Conservation (phyloP, 2,797 vertebrate species). For the Onychomys arenicola region DNA sequence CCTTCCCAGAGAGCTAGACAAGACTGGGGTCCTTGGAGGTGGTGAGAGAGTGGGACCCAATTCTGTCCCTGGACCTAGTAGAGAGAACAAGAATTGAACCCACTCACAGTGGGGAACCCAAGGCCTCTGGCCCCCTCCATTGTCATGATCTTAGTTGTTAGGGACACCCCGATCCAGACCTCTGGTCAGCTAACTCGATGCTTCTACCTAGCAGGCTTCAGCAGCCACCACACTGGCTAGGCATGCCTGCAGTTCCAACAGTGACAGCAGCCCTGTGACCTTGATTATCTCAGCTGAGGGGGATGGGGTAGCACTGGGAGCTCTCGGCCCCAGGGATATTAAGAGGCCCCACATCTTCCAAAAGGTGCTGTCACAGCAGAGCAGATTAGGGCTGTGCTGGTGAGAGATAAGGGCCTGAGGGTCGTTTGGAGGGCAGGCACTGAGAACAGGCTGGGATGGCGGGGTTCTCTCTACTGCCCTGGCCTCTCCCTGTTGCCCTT, state of each 20-base stretch:
- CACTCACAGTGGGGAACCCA: neutral
- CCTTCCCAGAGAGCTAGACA: neutral
- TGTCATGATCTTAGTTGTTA: neutral
- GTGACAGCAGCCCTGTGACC: neutral
- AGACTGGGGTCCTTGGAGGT: neutral
- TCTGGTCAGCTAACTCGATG: neutral
- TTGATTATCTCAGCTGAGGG: neutral
- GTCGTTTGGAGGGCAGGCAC: neutral
- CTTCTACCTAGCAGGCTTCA: neutral
- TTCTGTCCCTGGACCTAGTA: neutral
- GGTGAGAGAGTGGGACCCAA: neutral
- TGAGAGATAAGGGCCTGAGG: slow-evolving; percentile 44
- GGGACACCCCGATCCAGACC: neutral
- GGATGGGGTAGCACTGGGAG: neutral
- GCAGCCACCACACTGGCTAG: neutral
- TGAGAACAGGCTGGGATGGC: neutral
- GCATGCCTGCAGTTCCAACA: neutral
- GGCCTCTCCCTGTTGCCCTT: neutral
- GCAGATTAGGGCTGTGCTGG: slow-evolving; percentile 27
- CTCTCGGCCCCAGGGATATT: neutral
- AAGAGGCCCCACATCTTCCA: neutral
- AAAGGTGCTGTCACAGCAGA: neutral
- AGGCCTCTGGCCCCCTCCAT: neutral
- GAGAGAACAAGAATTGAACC: neutral
- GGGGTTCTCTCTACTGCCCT: neutral